These are phyloP conservation scores for Bucorvus abyssinicus DNA, from an alignment of 2,797 vertebrate species.

Conservation along the genomic window DNA sequence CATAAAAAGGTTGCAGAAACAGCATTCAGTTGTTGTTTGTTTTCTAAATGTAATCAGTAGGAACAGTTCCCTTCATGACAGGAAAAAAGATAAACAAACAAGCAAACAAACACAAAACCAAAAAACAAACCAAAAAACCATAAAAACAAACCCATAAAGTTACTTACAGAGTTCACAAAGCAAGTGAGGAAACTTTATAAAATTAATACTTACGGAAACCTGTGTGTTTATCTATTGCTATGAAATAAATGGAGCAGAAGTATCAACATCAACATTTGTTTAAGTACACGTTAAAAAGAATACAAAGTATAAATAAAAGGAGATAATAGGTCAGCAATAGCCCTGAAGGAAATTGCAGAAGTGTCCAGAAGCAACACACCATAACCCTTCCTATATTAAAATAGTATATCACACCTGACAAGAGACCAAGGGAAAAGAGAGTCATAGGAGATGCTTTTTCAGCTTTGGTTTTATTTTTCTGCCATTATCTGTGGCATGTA, in stretches of 20 bases:
- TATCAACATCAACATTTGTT: slow-evolving; percentile 41
- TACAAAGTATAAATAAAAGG: slow-evolving; percentile 52
- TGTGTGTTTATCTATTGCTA: not conserved
- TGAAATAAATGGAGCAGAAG: slow-evolving; percentile 61
- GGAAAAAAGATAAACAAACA: not conserved
- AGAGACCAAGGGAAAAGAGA: slow-evolving; percentile 19
- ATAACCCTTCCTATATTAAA: slow-evolving; percentile 69
- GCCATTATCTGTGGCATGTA: not conserved
- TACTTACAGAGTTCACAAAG: not conserved
- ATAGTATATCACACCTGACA: slow-evolving; percentile 69
- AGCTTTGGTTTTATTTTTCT: not conserved
- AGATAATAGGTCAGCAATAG: slow-evolving; percentile 32
- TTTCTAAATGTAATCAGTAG: not conserved
- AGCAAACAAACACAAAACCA: too few relatives aligned
- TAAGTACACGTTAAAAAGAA: slow-evolving; percentile 37
- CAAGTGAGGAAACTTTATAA: not conserved
- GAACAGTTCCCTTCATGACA: not conserved
- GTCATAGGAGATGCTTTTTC: not conserved
- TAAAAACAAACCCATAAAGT: not conserved
- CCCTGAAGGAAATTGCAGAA: slow-evolving; percentile 55
- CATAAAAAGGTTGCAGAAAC: not conserved
- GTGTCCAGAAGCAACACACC: slow-evolving; percentile 51
- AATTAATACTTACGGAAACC: slow-evolving; percentile 9
- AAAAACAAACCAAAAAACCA: not conserved
- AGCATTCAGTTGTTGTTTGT: not conserved